Conservation (phyloP, 2,888 invertebrate species). For the Drosophila setosimentum region DNA sequence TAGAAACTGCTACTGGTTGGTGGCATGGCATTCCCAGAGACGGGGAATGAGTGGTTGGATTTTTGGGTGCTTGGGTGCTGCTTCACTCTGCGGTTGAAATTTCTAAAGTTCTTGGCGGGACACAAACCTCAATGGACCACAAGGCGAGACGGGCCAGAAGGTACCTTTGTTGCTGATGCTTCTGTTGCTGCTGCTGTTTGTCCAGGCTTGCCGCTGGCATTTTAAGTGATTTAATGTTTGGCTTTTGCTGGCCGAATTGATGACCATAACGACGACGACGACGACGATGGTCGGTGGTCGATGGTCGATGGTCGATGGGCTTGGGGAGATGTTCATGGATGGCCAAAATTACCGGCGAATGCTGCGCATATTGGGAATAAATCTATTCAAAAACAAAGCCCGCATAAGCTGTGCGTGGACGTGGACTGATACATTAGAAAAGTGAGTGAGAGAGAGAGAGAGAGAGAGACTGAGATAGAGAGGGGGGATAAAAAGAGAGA, state of each 20-base stretch:
- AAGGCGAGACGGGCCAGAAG: slow-evolving; percentile 29
- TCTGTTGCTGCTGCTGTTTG: slow-evolving; percentile 56
- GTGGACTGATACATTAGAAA: not conserved
- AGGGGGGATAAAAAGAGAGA: too few relatives aligned
- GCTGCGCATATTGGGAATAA: slow-evolving; percentile 77
- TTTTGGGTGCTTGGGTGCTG: not conserved
- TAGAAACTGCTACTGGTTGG: not conserved
- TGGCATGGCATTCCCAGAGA: not conserved
- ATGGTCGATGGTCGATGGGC: not conserved
- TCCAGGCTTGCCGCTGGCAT: slow-evolving; percentile 72
- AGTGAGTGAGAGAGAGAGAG: slow-evolving; percentile 1
- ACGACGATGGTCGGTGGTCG: not conserved
- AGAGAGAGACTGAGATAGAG: not conserved
- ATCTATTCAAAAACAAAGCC: slow-evolving; percentile 59
- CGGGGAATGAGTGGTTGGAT: too few relatives aligned
- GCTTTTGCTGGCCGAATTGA: slow-evolving; percentile 67
- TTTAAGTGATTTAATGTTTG: slow-evolving; percentile 81
- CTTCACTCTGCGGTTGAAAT: slow-evolving; percentile 38
- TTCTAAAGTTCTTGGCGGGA: slow-evolving; percentile 57
- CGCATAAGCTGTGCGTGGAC: slow-evolving; percentile 30
- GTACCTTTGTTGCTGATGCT: slow-evolving; percentile 13
- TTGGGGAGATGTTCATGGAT: slow-evolving; percentile 4
- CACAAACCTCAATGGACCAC: slow-evolving; percentile 39
- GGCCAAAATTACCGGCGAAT: slow-evolving; percentile 60
- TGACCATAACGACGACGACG: slow-evolving; percentile 28